phyloP scores from a whole-genome alignment of 2,888 invertebrate species.

The Hypomecis atomaria region DNA sequence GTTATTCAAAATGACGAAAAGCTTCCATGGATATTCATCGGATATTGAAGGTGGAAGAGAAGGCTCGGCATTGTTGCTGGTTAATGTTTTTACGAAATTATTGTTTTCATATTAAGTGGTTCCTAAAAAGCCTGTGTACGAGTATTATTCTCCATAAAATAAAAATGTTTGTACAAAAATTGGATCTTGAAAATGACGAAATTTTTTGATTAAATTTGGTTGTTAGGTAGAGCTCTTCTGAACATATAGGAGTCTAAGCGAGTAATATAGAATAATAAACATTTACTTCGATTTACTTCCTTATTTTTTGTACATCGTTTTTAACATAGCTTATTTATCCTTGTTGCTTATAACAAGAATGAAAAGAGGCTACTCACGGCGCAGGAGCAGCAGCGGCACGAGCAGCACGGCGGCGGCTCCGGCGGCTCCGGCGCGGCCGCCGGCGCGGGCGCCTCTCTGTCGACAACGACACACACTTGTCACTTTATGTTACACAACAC shows the following conservation, averaged over 20 bases:
- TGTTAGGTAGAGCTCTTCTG: no score
- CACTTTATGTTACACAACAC: conserved; percentile 14
- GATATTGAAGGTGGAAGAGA: conserved; percentile 6
- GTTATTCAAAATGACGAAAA: conserved; percentile 22
- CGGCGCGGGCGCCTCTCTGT: conserved; percentile 10
- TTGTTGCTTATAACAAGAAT: neutral
- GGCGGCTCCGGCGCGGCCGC: neutral
- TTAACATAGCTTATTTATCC: no score
- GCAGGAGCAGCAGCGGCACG: conserved; percentile 17
- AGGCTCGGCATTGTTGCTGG: neutral
- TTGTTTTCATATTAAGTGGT: no score
- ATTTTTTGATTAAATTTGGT: no score
- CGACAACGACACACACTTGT: conserved; percentile 12
- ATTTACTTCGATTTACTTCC: no score
- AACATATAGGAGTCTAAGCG: no score
- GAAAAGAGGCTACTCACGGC: conserved; percentile 17
- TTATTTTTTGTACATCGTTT: no score
- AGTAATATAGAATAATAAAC: no score
- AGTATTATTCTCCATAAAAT: no score
- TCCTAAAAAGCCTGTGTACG: no score
- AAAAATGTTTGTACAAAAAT: no score
- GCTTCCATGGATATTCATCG: conserved; percentile 1
- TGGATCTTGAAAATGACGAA: no score
- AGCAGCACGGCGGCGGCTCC: conserved; percentile 7
- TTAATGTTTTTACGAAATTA: neutral